These are phyloP conservation scores for Acrobasis suavella DNA, from an alignment of 2,888 invertebrate genomes.

Conservation along the genomic window DNA sequence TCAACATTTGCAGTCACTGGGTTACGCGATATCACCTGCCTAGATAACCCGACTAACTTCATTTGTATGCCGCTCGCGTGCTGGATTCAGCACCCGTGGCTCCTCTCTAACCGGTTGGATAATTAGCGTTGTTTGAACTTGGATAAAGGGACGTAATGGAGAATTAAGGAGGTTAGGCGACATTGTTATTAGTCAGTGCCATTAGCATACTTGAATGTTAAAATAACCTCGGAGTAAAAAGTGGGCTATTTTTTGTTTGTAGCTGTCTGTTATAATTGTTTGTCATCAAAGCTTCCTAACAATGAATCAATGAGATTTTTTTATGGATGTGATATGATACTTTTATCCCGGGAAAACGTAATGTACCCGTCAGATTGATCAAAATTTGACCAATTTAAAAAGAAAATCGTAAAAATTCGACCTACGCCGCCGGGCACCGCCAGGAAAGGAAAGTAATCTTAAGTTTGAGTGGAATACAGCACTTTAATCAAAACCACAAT, in stretches of 20 bases:
- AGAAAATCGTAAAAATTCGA: too few relatives aligned
- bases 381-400: too few relatives aligned
- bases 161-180: constrained; percentile 12
- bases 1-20: constrained; percentile 4
- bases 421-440: too few relatives aligned
- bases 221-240: too few relatives aligned
- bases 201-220: neutral
- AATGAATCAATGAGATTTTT: too few relatives aligned
- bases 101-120: constrained; percentile 6
- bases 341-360: too few relatives aligned
- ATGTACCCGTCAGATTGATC: too few relatives aligned
- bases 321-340: too few relatives aligned
- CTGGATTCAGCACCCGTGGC: constrained; percentile 17
- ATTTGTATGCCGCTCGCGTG: constrained; percentile 21
- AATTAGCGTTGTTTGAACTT: constrained; percentile 22
- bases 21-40: constrained; percentile 21
- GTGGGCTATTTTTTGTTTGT: too few relatives aligned
- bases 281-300: too few relatives aligned
- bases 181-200: neutral
- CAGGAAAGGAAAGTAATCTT: too few relatives aligned
- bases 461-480: neutral
- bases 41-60: constrained; percentile 22
- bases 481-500: constrained; percentile 6
- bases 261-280: too few relatives aligned
- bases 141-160: constrained; percentile 18